Conservation (phyloP, 2,113 vertebrate species). For the Oriolus oriolus region DNA sequence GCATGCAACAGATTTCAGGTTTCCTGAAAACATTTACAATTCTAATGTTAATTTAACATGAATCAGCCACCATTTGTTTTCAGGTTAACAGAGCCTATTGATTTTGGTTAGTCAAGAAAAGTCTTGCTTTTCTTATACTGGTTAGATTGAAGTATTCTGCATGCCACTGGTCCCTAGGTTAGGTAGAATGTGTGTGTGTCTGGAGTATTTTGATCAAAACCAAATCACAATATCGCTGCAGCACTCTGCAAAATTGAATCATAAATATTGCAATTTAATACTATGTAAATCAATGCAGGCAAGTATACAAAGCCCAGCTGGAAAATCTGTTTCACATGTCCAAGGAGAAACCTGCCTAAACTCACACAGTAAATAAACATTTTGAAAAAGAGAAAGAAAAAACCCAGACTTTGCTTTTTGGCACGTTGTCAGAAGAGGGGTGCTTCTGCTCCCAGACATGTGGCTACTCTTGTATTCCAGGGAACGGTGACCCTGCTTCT, state of each 20-base stretch:
- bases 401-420: not conserved
- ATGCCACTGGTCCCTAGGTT: too few species aligned
- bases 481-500: not conserved
- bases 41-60: not conserved
- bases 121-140: not conserved
- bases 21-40: not conserved
- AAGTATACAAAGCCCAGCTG: not conserved
- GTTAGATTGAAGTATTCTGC: not conserved
- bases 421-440: not conserved
- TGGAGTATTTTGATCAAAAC: not conserved
- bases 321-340: not conserved
- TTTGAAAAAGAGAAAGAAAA: not conserved
- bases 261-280: not conserved
- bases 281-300: not conserved
- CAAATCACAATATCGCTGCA: not conserved
- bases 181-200: not conserved
- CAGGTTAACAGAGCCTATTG: not conserved
- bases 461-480: not conserved
- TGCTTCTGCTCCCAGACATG: not conserved
- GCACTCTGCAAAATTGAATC: not conserved
- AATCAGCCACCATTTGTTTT: not conserved
- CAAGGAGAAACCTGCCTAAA: not conserved
- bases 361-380: not conserved
- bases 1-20: not conserved
- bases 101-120: not conserved